Evolutionary conservation across 2,888 invertebrate genomes (phyloP).

Genomic region (Lasioglossum villosulum): DNA sequence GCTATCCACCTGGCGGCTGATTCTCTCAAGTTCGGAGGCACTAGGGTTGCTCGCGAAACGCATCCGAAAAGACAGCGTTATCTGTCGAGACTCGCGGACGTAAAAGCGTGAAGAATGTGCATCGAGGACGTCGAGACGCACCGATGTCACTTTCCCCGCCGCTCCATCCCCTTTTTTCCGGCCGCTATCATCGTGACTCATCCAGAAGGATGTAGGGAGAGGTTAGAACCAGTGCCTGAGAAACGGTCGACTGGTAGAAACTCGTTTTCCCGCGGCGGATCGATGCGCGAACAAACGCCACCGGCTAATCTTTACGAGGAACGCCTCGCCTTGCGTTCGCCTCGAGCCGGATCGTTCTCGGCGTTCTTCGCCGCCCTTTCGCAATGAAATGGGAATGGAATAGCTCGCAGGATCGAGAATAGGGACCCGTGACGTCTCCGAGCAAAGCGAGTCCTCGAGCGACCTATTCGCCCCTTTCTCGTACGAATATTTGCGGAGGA

Average conservation of each 20-base stretch:
- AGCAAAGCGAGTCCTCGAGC: conserved; percentile 15
- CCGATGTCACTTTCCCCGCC: conserved; percentile 40
- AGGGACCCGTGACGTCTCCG: conserved; percentile 7
- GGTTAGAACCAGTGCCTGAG: conserved; percentile 34
- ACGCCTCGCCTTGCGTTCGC: conserved; percentile 18
- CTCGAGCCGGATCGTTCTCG: conserved; percentile 2
- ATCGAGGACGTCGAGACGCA: conserved; percentile 10
- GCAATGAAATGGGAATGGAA: conserved; percentile 29
- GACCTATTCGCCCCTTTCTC: not conserved
- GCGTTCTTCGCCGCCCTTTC: conserved; percentile 19
- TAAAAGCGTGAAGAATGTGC: conserved; percentile 41
- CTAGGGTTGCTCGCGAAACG: conserved; percentile 36
- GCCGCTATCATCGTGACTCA: conserved; percentile 74
- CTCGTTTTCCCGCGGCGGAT: conserved; percentile 58
- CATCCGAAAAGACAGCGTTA: conserved; percentile 20
- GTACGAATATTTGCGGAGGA: not conserved
- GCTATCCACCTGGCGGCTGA: conserved; percentile 26
- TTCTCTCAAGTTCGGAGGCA: conserved; percentile 9
- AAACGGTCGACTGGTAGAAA: conserved; percentile 57
- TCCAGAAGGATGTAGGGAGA: conserved; percentile 54
- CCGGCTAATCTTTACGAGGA: conserved; percentile 44
- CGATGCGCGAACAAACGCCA: conserved; percentile 56
- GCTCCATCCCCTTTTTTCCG: conserved; percentile 64
- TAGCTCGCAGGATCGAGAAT: not conserved
- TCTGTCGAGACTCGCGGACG: conserved; percentile 26